These are phyloP conservation scores for Nautilus pompilius DNA, from an alignment of 1,140 invertebrate genomes.

Conservation along the genomic window DNA sequence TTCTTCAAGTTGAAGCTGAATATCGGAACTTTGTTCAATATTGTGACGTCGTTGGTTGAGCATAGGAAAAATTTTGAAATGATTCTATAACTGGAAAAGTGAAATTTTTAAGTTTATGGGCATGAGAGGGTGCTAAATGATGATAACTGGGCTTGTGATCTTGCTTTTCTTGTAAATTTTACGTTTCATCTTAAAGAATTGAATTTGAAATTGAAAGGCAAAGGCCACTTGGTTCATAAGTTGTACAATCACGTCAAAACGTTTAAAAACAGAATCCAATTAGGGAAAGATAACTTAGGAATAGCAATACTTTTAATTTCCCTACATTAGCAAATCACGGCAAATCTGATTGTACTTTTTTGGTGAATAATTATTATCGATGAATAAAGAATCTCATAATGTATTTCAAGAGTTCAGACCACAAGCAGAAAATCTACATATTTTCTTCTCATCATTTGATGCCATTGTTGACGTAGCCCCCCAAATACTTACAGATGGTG, in stretches of 20 bases:
- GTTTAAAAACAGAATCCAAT: neutral
- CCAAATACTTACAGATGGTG: neutral
- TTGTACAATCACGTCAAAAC: neutral
- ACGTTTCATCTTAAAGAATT: neutral
- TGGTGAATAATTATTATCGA: neutral
- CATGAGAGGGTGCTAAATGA: neutral
- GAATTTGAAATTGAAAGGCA: neutral
- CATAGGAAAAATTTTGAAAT: neutral
- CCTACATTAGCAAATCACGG: neutral
- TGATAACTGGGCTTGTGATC: neutral
- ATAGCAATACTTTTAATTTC: neutral
- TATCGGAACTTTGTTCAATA: neutral
- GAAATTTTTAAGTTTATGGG: neutral
- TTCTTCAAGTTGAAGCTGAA: neutral
- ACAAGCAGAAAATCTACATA: neutral
- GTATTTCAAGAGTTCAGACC: neutral
- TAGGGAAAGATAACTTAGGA: neutral
- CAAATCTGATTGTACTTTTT: neutral
- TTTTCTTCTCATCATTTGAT: neutral
- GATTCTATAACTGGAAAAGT: neutral
- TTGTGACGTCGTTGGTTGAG: neutral
- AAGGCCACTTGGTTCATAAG: neutral
- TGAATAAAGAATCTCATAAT: neutral
- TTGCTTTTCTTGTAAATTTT: neutral
- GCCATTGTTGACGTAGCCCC: neutral